Base-by-base conservation (phyloP, 2,797 vertebrate species). In the Malacoraja senta region DNA sequence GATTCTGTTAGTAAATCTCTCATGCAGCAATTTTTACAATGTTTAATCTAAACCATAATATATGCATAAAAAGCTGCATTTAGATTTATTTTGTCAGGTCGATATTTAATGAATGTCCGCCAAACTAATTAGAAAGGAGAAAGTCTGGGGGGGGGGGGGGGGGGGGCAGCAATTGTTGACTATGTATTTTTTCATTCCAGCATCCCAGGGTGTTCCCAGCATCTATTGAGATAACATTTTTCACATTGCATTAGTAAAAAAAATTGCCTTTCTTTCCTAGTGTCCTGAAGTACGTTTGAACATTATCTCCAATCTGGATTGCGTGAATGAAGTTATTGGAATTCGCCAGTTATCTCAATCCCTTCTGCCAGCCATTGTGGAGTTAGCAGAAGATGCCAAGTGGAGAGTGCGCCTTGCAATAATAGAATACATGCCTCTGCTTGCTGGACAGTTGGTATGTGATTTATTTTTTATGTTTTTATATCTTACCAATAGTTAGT, bases 271-370 rank as follows among this genome's bases (percentile, higher is more conserved):
- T 21, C 94, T 8, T 79, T 94, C 94, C 13, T 44, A 98, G 98
- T 98, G 98, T 95, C 98, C 98, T 0, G 98, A 98, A 96, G 98
- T 98, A 93, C 97, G 98, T 93, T 96, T 98, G 94, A 98, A 98
- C 95, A 98, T 98, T 94, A 98, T 98, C 96, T 98, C 98, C 94
- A 98, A 98, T 95, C 96, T 98, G 94, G 97, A 98, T 95, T 98
- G 97, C 94, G 97, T 98, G 91, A 98, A 98, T 88, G 98, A 98
- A 95, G 98, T 98, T 94, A 98, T 98, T 68, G 98, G 98, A 80
- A 98, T 98, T 93, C 96, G 97, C 63, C 98, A 98, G 95, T 97
- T 98, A 92, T 98, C 97, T 86, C 98, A 98, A 96, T 98, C 98
- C 0, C 97, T 98, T 94, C 96, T 98, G 95, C 98, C 98, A 0